Base-by-base conservation (phyloP, 2,888 invertebrate genomes). In the Amphiduros pacificus region DNA sequence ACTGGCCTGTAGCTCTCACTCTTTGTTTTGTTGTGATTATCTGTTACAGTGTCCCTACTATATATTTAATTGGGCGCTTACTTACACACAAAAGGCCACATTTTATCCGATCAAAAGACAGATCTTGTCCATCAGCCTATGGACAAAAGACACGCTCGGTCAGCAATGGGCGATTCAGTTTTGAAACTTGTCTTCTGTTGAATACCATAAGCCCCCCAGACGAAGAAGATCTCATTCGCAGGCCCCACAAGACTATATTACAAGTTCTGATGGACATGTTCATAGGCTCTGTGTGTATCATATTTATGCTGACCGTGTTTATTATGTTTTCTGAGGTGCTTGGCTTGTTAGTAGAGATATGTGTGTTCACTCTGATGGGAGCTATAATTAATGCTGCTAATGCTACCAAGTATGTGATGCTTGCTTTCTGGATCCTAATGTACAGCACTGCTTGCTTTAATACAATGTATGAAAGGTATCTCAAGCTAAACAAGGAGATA, bases 361-460 rank as follows among this genome's bases (percentile, higher is more conserved):
- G 74, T 60, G 75, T 76, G n/a, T 76, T 78, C 56, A 77, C 78
- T 0, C 73, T 80, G 73, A 77, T 80, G 75, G 79, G 80, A 0
- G 77, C 79, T 48, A 75, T 80, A 26, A 74, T 80, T 6, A 80
- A 80, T 54, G 79, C 78, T 0, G 74, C 75, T 20, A 71, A 71
- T 24, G 75, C 76, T 1, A 71, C 76, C 6, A 71, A 77, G 50
- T 80, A 81, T 61, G 73, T 79, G 26, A 74, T 77, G 24, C 76
- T 81, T 72, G 76, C 71, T 11, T 66, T 79, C 31, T 72, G 79
- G 55, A 75, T 77, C 11, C 65, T 77, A 20, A 74, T 79, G 17
- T 79, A 81, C 70, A 75, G 75, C 73, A 72, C 75, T 62, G 73
- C 73, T 66, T 78, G 78, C 65, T 78, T 78, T 63, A 75, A 74